Evolutionary conservation across 2,888 invertebrate genomes (phyloP).

Genomic region (Pammene aurita): DNA sequence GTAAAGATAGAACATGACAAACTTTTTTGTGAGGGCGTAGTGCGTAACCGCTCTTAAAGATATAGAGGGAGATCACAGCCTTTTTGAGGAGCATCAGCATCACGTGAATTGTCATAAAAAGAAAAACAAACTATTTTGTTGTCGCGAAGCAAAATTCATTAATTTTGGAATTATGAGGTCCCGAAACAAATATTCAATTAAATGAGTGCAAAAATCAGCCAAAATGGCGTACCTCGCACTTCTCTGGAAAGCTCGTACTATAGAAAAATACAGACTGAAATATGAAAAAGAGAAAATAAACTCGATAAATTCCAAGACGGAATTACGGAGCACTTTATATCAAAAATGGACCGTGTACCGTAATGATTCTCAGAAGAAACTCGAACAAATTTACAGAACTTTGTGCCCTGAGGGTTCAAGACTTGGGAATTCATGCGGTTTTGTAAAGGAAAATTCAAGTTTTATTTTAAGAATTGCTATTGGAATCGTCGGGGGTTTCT

Average conservation of each 20-base stretch:
- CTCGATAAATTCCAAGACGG: constrained; percentile 74
- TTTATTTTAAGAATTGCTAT: constrained; percentile 85
- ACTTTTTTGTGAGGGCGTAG: no score
- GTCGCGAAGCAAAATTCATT: constrained; percentile 11
- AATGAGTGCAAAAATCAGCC: constrained; percentile 17
- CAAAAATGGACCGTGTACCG: constrained; percentile 78
- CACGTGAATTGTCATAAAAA: constrained; percentile 1
- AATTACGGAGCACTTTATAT: constrained; percentile 67
- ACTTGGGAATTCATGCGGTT: constrained; percentile 61
- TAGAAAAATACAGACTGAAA: constrained; percentile 74
- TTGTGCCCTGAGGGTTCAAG: constrained; percentile 69
- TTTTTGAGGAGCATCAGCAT: background rate
- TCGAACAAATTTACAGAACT: constrained; percentile 66
- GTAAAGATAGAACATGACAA: no score
- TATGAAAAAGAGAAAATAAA: constrained; percentile 84
- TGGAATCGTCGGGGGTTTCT: constrained; percentile 86
- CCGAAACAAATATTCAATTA: constrained; percentile 35
- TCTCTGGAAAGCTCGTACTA: constrained; percentile 80
- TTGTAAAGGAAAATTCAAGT: constrained; percentile 79
- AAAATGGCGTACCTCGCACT: constrained; percentile 83
- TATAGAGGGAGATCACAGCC: background rate
- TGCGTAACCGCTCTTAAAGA: no score
- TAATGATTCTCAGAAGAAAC: constrained; percentile 63
- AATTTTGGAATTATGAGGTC: constrained; percentile 29
- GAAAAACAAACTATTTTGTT: constrained; percentile 23